phyloP scores from a whole-genome alignment of 2,797 vertebrate genomes.

The Sebastes glaucus region DNA sequence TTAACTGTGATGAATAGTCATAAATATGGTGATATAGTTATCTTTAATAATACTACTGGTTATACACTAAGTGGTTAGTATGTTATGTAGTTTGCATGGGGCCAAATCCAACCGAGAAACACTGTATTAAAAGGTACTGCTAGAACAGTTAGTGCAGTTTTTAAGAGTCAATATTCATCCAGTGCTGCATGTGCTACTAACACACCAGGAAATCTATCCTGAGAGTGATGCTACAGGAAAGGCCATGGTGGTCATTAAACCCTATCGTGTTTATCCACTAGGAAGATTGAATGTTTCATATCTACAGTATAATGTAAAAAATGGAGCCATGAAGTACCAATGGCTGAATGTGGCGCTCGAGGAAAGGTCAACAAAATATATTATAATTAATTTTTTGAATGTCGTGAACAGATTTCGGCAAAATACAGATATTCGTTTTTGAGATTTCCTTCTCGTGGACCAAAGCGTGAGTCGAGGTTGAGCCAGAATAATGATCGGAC shows the following conservation, averaged over 20 bases:
- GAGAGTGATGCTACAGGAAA: neutral
- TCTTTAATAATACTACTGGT: neutral
- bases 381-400: neutral
- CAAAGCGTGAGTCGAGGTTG: neutral
- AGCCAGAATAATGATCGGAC: neutral
- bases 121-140: neutral
- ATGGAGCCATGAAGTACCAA: neutral
- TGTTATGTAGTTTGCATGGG: neutral
- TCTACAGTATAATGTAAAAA: neutral
- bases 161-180: neutral
- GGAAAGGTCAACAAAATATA: neutral
- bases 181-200: neutral
- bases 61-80: neutral
- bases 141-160: neutral
- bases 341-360: neutral
- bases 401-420: neutral
- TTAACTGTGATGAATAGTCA: neutral
- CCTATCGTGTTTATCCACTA: neutral
- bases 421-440: neutral
- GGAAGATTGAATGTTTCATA: neutral
- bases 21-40: neutral
- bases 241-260: neutral
- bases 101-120: neutral
- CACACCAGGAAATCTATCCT: neutral
- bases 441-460: neutral